phyloP scores from a whole-genome alignment of 2,888 invertebrate genomes.

The Cryptops parisi region DNA sequence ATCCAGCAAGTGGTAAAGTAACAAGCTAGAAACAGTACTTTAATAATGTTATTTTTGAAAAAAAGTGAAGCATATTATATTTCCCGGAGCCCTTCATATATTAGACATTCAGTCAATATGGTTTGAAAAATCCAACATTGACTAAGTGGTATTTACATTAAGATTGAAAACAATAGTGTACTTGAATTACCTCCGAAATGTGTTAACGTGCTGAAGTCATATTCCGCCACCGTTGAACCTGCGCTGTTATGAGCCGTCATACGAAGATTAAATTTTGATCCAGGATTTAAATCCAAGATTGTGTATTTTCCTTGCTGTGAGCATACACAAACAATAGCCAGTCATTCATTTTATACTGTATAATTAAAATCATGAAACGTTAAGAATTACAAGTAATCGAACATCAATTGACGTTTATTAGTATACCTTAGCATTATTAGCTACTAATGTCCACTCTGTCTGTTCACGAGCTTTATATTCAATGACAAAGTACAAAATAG shows the following conservation, averaged over 20 bases:
- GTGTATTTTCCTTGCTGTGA: constrained; percentile 9
- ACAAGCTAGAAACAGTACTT: too few species aligned
- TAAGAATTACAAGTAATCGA: too few species aligned
- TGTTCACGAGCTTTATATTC: constrained; percentile 43
- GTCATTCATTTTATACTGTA: too few species aligned
- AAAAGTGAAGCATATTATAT: too few species aligned
- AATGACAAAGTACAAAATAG: constrained; percentile 87
- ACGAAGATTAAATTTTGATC: constrained; percentile 11
- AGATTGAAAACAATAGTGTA: too few species aligned
- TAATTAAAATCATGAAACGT: too few species aligned
- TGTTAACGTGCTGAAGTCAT: constrained; percentile 15
- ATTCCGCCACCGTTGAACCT: constrained; percentile 15
- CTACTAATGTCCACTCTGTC: constrained; percentile 17
- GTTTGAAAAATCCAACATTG: not conserved
- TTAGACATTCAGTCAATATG: not conserved
- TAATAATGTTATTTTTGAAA: too few species aligned
- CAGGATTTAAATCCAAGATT: constrained; percentile 15
- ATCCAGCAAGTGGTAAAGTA: too few species aligned
- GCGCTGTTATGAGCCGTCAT: constrained; percentile 19
- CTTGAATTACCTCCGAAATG: constrained; percentile 12
- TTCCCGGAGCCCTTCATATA: too few species aligned
- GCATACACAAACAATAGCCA: too few species aligned
- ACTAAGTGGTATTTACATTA: not conserved
- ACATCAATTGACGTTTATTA: not conserved
- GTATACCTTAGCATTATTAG: constrained; percentile 16